Base-by-base conservation (phyloP, 2,113 vertebrate genomes). In the Steatornis caripensis region DNA sequence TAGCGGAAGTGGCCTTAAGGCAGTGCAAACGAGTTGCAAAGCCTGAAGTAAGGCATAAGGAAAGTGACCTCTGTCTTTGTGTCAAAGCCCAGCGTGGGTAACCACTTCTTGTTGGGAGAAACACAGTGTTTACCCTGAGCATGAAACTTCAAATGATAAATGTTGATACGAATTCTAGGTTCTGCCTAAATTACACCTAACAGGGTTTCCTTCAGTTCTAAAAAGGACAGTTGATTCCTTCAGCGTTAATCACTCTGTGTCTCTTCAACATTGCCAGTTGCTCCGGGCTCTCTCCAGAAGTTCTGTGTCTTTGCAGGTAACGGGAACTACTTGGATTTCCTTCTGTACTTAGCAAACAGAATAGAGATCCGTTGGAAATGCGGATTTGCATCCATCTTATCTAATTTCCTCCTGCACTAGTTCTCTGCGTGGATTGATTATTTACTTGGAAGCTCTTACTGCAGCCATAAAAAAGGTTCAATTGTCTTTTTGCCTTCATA, bases 191-290 rank as follows among this genome's bases (percentile, higher is more conserved):
- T 49, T 43, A 16, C 41, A 27, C 23, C 41, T 48, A 22, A 17
- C 34, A 24, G 23, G 19, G 12, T 68, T 81, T 68, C 41, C 18
- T 32, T 61, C 3, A 7, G 9, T 66, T 54, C 11, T 8, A 29
- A 65, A 48, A 27, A 54, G 11, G n/a, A 54, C 21, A 39, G 21
- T 54, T 87, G 69, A 41, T 55, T 53, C 62, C 54, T 61, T 41
- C 48, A 30, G 20, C 20, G 8, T 11, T 53, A 30, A 23, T 55
- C 12, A 16, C 27, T 36, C 46, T 4, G 14, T 23, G 29, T 32
- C 37, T 66, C 37, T 34, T 65, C 37, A 43, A 4, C 8, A 1
- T 8, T 9, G n/a, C 2, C 0, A 1, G 13, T 15, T 45, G 37
- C 32, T 65, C 20, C 36, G 60, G 36, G 46, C 45, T 21, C 10